Percentiles rank a stretch among this genome's conserved stretches.
phyloP scores from a whole-genome alignment of 2,888 invertebrate species.

The Aricia artaxerxes region DNA sequence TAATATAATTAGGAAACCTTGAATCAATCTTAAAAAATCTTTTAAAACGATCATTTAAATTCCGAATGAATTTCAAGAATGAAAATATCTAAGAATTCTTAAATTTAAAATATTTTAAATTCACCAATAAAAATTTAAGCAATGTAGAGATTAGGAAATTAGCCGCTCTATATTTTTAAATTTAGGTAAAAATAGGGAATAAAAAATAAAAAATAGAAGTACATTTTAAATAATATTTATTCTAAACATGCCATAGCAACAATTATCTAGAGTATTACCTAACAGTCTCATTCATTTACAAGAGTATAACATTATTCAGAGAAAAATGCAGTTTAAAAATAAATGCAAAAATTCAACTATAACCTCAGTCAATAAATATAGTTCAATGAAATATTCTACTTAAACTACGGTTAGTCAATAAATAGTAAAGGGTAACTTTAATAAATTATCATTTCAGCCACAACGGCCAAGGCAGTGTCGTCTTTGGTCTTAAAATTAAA shows the following conservation, averaged over 20 bases:
- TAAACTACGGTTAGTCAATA: conserved; percentile 67
- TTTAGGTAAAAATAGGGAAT: conserved; percentile 15
- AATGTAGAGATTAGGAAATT: too few species aligned
- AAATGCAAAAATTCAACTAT: conserved; percentile 57
- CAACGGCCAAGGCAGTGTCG: conserved; percentile 65
- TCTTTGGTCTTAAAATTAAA: conserved; percentile 74
- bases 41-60: too few species aligned
- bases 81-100: too few species aligned
- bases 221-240: conserved; percentile 62
- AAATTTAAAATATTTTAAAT: too few species aligned
- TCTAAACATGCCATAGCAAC: conserved; percentile 64
- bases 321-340: conserved; percentile 69
- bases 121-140: neutral
- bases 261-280: conserved; percentile 73
- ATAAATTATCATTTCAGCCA: conserved; percentile 68
- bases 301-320: conserved; percentile 71
- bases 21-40: too few species aligned
- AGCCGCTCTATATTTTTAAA: too few species aligned
- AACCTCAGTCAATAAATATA: conserved; percentile 42
- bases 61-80: too few species aligned
- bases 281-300: conserved; percentile 79
- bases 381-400: conserved; percentile 51
- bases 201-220: conserved; percentile 45
- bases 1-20: too few species aligned
- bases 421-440: conserved; percentile 77